Evolutionary conservation across 1,140 invertebrate species (phyloP), one percentile per base, ranked within the genome.

Genomic region (Drosophila tristis): DNA sequence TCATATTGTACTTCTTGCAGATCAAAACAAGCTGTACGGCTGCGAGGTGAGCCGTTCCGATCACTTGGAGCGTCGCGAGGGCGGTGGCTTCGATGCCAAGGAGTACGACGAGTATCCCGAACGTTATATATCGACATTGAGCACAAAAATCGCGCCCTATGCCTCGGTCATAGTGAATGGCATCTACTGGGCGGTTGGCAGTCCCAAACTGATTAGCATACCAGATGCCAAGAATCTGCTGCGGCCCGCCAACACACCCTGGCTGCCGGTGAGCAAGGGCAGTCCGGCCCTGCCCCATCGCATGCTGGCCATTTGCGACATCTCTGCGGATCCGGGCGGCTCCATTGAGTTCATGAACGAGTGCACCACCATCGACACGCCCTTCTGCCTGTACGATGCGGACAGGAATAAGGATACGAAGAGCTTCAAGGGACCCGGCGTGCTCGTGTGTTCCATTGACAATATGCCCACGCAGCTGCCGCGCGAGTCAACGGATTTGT

Each of bases 271-370:
- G 3, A 94, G 95, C 57, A 94, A 96, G 54, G 96, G 98, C 0
- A 97, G 97, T 25, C 97, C 98, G 1, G 95, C 96, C 20, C 92
- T 99, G 50, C 98, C 98, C 0, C 98, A 99, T 92, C 94, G 96
- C 77, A 96, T 97, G 95, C 92, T 98, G 63, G 97, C 95, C 5
- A 98, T 99, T 86, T 99, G 98, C 92, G 99, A 99, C 92, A 99
- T 99, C 81, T 98, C 97, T 3, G 99, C 99, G 2, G 99, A 99
- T 93, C 99, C 99, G 0, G 98, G 98, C 13, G 98, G 98, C 49
- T 99, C 98, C 20, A 99, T 99, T 62, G 99, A 99, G 93, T 99
- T 99, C 89, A 99, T 99, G 98, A 98, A 98, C 84, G 98, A 99
- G 90, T 99, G 98, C 86, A 99, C 99, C 0, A 99, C 98, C 0